A percentile compares a stretch with the other conserved stretches of the same genome.
phyloP scores from a whole-genome alignment of 2,797 vertebrate species.

The Galago senegalensis region DNA sequence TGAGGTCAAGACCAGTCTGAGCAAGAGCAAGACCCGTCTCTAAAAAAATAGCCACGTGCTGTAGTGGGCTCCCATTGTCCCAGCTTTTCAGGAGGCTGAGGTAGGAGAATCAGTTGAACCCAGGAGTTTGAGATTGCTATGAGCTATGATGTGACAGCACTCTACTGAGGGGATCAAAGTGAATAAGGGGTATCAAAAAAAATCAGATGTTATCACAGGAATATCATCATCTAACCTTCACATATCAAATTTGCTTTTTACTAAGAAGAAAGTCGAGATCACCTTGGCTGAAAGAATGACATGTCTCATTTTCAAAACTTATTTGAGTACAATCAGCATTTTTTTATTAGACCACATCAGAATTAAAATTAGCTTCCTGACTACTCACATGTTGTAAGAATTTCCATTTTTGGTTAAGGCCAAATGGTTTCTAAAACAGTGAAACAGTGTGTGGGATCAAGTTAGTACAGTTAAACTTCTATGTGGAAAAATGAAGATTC shows the following conservation, averaged over 20 bases:
- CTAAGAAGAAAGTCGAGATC: neutral
- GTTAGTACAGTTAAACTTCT: slow-evolving; percentile 1
- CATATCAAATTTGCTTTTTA: slow-evolving; percentile 26
- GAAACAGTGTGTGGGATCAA: neutral
- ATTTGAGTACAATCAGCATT: neutral
- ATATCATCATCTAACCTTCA: neutral
- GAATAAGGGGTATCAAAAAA: too few relatives aligned
- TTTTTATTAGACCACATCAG: neutral
- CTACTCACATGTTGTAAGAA: neutral
- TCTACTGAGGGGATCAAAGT: too few relatives aligned
- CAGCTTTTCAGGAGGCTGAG: too few relatives aligned
- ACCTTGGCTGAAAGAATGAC: neutral
- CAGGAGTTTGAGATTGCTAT: too few relatives aligned
- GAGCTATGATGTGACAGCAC: too few relatives aligned
- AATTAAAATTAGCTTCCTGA: slow-evolving; percentile 48
- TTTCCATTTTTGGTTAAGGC: slow-evolving; percentile 44
- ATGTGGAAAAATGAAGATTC: slow-evolving; percentile 41
- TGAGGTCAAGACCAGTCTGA: too few relatives aligned
- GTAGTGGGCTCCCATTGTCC: too few relatives aligned
- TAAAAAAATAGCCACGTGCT: too few relatives aligned
- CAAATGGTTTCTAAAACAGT: neutral
- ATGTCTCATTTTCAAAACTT: slow-evolving; percentile 26
- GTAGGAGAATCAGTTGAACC: too few relatives aligned
- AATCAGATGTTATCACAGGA: neutral
- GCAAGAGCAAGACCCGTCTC: too few relatives aligned